A percentile compares a stretch with the other conserved stretches of the same genome.
Evolutionary conservation across 64 coral and sea anemone genomes (phyloP).

Genomic region (Actinia tenebrosa): DNA sequence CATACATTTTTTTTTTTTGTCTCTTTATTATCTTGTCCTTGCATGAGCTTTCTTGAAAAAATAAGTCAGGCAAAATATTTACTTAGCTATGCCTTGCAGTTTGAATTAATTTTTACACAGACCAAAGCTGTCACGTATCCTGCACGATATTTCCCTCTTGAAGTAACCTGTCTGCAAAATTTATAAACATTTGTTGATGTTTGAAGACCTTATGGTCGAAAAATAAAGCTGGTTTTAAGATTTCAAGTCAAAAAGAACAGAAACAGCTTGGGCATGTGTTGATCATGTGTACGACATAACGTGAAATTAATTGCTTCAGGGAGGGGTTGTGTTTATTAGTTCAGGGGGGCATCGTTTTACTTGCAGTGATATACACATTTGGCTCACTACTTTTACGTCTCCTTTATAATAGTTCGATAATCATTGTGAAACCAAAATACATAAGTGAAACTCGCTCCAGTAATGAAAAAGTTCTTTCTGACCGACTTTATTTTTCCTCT

Average conservation of each 20-base stretch:
- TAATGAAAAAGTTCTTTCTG: neutral
- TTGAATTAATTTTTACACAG: neutral
- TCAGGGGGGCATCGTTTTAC: neutral
- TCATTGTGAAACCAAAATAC: neutral
- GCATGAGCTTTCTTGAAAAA: neutral
- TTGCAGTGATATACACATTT: neutral
- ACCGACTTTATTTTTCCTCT: neutral
- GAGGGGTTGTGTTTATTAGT: neutral
- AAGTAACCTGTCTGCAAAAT: neutral
- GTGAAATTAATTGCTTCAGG: conserved; percentile 5
- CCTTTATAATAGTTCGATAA: neutral
- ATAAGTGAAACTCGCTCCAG: neutral
- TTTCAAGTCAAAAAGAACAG: neutral
- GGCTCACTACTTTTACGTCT: too few relatives aligned
- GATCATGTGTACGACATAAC: neutral
- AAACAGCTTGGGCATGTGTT: neutral
- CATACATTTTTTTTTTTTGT: neutral
- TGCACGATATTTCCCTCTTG: neutral
- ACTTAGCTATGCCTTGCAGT: neutral
- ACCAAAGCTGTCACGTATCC: neutral
- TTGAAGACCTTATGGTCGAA: neutral
- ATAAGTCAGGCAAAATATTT: neutral
- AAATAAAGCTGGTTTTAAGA: neutral
- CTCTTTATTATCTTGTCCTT: neutral
- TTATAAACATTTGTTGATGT: neutral